These are phyloP conservation scores for Stenolophus ochropezus DNA, from an alignment of 2,888 invertebrate species.

Conservation along the genomic window DNA sequence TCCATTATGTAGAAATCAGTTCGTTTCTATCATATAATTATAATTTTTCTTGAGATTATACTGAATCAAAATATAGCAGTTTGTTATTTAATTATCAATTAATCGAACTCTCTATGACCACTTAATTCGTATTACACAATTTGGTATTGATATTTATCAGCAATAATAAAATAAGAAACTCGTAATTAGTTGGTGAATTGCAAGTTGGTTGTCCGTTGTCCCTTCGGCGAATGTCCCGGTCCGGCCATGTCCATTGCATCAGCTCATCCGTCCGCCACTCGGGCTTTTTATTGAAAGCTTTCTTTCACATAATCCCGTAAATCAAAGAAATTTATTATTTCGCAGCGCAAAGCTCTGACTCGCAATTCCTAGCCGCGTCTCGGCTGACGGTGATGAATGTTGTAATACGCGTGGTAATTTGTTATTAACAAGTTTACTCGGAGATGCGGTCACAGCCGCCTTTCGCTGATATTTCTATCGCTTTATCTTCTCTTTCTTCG, in stretches of 20 bases:
- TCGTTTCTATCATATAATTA: no score
- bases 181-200: neutral
- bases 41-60: no score
- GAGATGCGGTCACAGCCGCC: neutral
- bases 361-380: conserved; percentile 34
- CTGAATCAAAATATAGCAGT: no score
- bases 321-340: conserved; percentile 58
- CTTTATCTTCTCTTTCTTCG: conserved; percentile 24
- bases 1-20: no score
- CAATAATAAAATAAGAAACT: no score
- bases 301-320: conserved; percentile 57
- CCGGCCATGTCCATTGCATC: conserved; percentile 20
- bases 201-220: neutral
- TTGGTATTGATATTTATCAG: no score
- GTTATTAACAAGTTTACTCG: conserved; percentile 53
- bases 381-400: conserved; percentile 53
- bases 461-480: conserved; percentile 30
- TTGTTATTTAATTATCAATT: no score
- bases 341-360: conserved; percentile 46
- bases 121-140: no score
- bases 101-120: no score
- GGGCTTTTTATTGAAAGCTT: conserved; percentile 48
- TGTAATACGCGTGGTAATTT: conserved; percentile 55
- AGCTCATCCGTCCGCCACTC: conserved; percentile 35
- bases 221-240: neutral